Evolutionary conservation across 2,797 vertebrate genomes (phyloP).

Genomic region (Chiroxiphia lanceolata): DNA sequence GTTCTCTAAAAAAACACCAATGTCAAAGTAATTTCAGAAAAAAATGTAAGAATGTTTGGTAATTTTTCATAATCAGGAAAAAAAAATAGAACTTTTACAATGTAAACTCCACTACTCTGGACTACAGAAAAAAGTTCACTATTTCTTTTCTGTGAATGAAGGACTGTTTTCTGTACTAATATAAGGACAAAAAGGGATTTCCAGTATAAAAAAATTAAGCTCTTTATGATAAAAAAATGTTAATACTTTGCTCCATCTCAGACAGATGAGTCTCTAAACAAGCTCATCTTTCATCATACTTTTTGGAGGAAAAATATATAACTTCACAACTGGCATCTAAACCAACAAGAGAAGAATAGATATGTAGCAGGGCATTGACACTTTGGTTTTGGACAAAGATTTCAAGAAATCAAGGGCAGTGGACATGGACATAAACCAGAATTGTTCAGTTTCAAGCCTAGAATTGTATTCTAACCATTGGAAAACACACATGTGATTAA

Average conservation of each 20-base stretch:
- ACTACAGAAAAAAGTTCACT: neutral
- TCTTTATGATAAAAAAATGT: constrained; percentile 15
- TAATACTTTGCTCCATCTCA: neutral
- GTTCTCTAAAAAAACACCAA: neutral
- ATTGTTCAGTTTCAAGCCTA: neutral
- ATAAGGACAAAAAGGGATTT: constrained; percentile 33
- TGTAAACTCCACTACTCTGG: neutral
- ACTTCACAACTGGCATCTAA: neutral
- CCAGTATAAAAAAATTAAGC: constrained; percentile 10
- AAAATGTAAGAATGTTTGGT: neutral
- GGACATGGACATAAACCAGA: neutral
- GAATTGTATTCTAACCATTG: neutral
- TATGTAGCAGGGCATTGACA: fast-evolving
- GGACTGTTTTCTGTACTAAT: neutral
- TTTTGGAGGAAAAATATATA: neutral
- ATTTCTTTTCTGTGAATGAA: neutral
- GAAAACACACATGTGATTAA: neutral
- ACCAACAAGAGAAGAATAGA: neutral
- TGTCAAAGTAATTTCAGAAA: neutral
- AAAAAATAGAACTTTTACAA: neutral
- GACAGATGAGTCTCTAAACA: neutral
- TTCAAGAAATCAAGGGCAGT: neutral
- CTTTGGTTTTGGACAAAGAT: neutral
- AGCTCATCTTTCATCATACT: constrained; percentile 6
- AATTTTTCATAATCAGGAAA: neutral